These are phyloP conservation scores for Drosophila ustulata DNA, from an alignment of 2,888 invertebrate species.

Conservation along the genomic window DNA sequence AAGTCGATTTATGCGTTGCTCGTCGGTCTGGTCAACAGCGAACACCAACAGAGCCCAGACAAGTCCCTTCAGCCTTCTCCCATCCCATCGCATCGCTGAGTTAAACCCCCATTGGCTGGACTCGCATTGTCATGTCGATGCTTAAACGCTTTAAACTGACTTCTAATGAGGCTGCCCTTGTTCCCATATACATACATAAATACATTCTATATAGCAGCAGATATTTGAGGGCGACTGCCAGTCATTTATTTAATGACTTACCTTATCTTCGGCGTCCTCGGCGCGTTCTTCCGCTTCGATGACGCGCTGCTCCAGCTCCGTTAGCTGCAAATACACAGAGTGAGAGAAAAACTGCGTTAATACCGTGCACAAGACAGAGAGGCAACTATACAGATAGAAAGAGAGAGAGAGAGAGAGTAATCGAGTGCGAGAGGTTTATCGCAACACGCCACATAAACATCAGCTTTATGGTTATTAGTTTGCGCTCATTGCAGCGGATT, in stretches of 20 bases:
- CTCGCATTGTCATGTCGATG: conserved; percentile 51
- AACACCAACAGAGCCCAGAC: not conserved
- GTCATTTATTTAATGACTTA: conserved; percentile 85
- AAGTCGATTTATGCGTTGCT: conserved; percentile 69
- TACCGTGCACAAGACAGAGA: not conserved
- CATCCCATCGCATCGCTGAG: no score
- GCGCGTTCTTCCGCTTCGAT: conserved; percentile 96
- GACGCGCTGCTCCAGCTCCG: conserved; percentile 96
- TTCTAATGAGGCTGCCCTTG: conserved; percentile 64
- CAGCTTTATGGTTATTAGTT: conserved; percentile 21
- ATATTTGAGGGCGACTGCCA: conserved; percentile 18
- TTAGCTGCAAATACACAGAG: conserved; percentile 88
- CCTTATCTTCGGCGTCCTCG: conserved; percentile 97
- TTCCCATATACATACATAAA: conserved; percentile 38
- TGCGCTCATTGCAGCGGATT: conserved; percentile 2
- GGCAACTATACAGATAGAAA: not conserved
- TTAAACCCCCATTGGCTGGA: no score
- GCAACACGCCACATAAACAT: conserved; percentile 24
- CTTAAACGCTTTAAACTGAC: conserved; percentile 64
- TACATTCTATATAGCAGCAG: not conserved
- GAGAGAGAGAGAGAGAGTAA: conserved; percentile 14
- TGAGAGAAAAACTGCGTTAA: conserved; percentile 22
- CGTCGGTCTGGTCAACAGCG: conserved; percentile 51
- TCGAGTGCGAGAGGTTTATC: conserved; percentile 32
- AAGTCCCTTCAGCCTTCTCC: not conserved